Evolutionary conservation across 2,113 vertebrate genomes (phyloP).

Genomic region (Macroglossus sobrinus): DNA sequence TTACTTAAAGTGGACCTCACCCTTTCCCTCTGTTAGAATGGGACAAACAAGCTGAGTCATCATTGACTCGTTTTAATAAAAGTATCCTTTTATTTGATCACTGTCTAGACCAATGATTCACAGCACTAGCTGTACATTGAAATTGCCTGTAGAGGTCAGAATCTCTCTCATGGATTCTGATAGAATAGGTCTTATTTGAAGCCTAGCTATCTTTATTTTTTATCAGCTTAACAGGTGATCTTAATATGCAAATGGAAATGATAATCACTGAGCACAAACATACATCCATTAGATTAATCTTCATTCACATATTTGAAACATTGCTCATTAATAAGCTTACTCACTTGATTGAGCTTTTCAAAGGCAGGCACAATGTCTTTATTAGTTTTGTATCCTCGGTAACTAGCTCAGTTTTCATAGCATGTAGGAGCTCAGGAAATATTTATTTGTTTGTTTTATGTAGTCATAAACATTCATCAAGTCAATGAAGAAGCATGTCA

Average conservation of each 20-base stretch:
- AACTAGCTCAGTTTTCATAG: background rate
- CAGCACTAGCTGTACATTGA: background rate
- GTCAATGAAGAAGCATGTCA: background rate
- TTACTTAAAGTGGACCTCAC: background rate
- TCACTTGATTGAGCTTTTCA: background rate
- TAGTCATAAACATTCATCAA: background rate
- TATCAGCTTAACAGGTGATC: background rate
- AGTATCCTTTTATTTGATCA: constrained; percentile 27
- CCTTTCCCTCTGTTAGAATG: background rate
- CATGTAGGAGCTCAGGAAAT: background rate
- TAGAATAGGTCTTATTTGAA: background rate
- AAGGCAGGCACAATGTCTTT: background rate
- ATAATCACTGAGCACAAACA: background rate
- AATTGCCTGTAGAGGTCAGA: background rate
- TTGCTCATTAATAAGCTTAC: background rate
- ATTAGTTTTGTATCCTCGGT: background rate
- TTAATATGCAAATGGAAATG: background rate
- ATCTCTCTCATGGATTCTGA: background rate
- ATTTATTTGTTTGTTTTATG: background rate
- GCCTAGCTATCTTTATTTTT: background rate
- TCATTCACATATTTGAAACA: background rate
- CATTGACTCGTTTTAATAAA: background rate
- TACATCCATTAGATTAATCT: background rate
- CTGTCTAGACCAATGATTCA: background rate
- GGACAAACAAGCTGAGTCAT: background rate